Base-by-base conservation (phyloP, 64 coral and sea anemone genomes). In the Pocillopora damicornis region DNA sequence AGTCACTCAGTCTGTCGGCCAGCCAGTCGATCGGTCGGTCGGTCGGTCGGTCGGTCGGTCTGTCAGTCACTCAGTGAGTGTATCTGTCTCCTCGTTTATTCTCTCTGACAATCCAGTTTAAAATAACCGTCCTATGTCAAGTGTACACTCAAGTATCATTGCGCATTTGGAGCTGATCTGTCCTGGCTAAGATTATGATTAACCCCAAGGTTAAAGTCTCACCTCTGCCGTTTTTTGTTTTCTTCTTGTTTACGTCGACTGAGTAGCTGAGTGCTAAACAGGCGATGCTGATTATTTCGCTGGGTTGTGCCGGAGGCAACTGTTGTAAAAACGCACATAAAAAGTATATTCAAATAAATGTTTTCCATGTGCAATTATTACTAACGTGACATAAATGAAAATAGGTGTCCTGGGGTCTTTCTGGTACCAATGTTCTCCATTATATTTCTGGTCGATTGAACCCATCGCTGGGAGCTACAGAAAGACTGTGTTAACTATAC, bases 221-320 rank as follows among this genome's bases (percentile, higher is more conserved):
- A 90, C 90, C 15, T 79, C 59, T 79, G 56, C 61, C 75, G 87
- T 87, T 87, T 45, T 17, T 72, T 30, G 15, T n/a, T 9, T 42
- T 84, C 83, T 87, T 69, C 35, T 87, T 4, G 14, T 18, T 38
- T 15, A 37, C 63, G 25, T 86, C 11, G 22, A 92, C 84, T 37
- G 86, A 86, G 83, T 92, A 92, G 22, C 72, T 92, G 61, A 92
- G 61, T 63, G 60, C 59, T 15, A 87, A 65, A 65, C 90, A 92
- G 5, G 90, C 90, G n/a, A 92, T 87, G 15, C 90, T 92, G 58
- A 87, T 60, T 37, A 69, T 73, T 10, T 92, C 83, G 42, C 74
- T 57, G 0, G 76, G 86, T 42, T 64, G 69, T 16, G 83, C 87
- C 35, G 75, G 83, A 12, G 90, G 90, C 69, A 92, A 56, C 90